Conservation (phyloP, 2,888 invertebrate genomes). For the Melipona bicolor region DNA sequence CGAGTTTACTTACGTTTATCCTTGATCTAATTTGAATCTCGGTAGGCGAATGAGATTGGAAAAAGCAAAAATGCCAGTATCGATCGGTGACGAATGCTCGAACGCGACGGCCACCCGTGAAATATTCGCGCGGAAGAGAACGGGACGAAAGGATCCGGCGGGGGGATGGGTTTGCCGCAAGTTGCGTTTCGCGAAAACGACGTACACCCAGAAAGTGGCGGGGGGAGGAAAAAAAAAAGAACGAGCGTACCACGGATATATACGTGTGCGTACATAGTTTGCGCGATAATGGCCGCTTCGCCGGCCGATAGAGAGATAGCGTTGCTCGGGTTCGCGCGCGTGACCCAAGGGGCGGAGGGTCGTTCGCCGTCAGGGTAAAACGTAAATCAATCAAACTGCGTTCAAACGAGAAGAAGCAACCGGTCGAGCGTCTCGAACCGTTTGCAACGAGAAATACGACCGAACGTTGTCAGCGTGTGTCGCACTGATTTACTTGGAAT, state of each 20-base stretch:
- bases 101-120: neutral
- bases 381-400: conserved; percentile 19
- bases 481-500: neutral
- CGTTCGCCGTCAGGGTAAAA: neutral
- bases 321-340: conserved; percentile 51
- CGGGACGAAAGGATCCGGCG: too few species aligned
- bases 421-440: conserved; percentile 56
- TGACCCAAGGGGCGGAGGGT: conserved; percentile 8
- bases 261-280: conserved; percentile 69
- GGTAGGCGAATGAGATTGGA: neutral
- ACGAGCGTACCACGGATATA: conserved; percentile 58
- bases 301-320: conserved; percentile 71
- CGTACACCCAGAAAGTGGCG: conserved; percentile 21
- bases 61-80: neutral
- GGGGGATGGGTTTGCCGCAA: neutral
- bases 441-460: neutral
- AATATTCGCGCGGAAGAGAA: neutral
- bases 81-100: neutral
- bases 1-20: neutral
- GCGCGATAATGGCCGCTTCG: conserved; percentile 73
- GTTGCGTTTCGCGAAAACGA: conserved; percentile 32
- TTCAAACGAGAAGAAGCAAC: conserved; percentile 5
- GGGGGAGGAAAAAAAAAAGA: conserved; percentile 23
- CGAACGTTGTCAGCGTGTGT: neutral
- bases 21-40: neutral